phyloP scores from a whole-genome alignment of 2,888 invertebrate genomes.

The Platycheirus albimanus region DNA sequence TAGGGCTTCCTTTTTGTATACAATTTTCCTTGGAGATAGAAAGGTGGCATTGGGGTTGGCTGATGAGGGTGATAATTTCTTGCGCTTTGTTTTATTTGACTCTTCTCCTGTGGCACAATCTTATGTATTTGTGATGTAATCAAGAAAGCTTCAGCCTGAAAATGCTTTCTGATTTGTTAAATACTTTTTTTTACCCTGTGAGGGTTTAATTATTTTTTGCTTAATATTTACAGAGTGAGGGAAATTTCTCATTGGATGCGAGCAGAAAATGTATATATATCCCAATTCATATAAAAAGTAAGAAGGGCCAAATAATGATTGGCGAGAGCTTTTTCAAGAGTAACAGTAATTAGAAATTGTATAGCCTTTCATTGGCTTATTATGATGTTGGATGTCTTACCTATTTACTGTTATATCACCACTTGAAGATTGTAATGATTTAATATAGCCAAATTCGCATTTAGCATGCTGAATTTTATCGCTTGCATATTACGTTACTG shows the following conservation, averaged over 20 bases:
- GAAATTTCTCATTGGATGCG: neutral
- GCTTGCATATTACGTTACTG: too few relatives aligned
- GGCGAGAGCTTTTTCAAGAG: too few relatives aligned
- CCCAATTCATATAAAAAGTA: too few relatives aligned
- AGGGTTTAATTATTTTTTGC: constrained; percentile 49
- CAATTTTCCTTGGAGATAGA: neutral
- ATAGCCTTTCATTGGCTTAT: too few relatives aligned
- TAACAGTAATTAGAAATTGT: too few relatives aligned
- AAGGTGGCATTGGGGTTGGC: neutral
- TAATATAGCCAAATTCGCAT: too few relatives aligned
- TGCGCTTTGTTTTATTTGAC: neutral
- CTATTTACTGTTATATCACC: too few relatives aligned
- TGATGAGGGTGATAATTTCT: constrained; percentile 47
- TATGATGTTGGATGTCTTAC: too few relatives aligned
- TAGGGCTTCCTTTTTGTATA: constrained; percentile 53
- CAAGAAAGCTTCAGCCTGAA: neutral
- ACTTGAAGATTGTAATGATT: too few relatives aligned
- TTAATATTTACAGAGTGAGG: neutral
- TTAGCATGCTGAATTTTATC: too few relatives aligned
- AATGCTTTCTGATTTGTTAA: constrained; percentile 46
- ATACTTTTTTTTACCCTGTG: neutral
- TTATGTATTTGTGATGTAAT: neutral
- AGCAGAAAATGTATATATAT: neutral
- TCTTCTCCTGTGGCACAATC: neutral
- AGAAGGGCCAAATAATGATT: too few relatives aligned